Base-by-base conservation (phyloP, 2,113 vertebrate species). In the Calypte anna region DNA sequence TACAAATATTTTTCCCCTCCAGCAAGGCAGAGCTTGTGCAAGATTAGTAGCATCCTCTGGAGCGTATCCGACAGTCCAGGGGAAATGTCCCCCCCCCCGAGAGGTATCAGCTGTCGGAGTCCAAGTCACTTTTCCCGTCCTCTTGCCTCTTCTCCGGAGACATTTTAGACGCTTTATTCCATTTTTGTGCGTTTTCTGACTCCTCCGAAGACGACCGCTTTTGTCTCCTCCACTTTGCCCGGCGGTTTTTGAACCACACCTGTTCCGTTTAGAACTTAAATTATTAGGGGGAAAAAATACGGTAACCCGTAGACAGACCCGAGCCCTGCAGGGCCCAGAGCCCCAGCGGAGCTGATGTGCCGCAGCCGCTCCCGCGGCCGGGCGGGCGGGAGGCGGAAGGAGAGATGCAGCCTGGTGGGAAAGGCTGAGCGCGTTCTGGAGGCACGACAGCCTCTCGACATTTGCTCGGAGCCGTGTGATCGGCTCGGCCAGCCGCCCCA, bases 161-260 rank as follows among this genome's bases (percentile, higher is more conserved):
- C 3, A 98, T 92, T 98, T 99, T 99, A 69, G 97, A 93, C 1
- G 98, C 77, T 98, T 99, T 99, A 98, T 96, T 99, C 99, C 99
- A 99, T 96, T 99, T 99, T 96, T 99, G 98, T 15, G 98, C 96
- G 78, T 99, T 99, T 96, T 99, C 99, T 14, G 99, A 99, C 82
- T 99, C 99, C 96, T 99, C 99, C 1, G 99, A 99, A 7, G 99
- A 99, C 7, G 99, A 99, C 30, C 99, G 84, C 96, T 99, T 99
- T 97, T 99, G 99, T 88, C 99, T 97, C 96, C 99, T 98, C 99
- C 99, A 99, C 97, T 99, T 99, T 9, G 99, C 99, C 55, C 99
- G 98, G 93, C 99, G 98, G 97, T 99, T 99, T 98, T 99, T 99
- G 97, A 99, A 99, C 99, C 99, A 99, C 91, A 99, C 99, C 99